These are phyloP conservation scores for Helogale parvula DNA, from an alignment of 2,113 vertebrate genomes.

Conservation along the genomic window DNA sequence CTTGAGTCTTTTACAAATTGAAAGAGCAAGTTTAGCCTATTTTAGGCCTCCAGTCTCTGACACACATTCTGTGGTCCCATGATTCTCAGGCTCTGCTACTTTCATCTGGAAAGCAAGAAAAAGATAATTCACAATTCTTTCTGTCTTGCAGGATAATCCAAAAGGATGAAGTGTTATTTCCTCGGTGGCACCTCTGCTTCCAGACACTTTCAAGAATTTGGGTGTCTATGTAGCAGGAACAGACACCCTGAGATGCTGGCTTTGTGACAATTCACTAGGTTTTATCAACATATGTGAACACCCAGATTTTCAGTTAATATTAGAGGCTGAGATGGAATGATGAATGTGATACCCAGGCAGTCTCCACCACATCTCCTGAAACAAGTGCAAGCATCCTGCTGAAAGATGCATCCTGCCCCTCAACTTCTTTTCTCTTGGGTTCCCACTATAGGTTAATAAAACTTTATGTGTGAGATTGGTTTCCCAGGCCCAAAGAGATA, in stretches of 20 bases:
- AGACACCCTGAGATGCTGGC: neutral
- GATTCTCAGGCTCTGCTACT: neutral
- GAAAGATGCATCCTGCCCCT: neutral
- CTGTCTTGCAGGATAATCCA: conserved; percentile 28
- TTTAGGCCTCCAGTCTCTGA: neutral
- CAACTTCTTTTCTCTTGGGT: neutral
- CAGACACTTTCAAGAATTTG: conserved; percentile 20
- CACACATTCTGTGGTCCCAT: neutral
- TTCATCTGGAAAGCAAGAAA: conserved; percentile 48
- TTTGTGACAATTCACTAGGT: conserved; percentile 41
- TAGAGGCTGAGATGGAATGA: neutral
- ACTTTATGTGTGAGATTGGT: neutral
- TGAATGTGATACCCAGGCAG: neutral
- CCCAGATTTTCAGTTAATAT: conserved; percentile 29
- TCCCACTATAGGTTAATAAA: neutral
- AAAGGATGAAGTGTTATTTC: conserved; percentile 57
- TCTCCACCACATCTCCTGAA: neutral
- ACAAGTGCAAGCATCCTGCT: neutral
- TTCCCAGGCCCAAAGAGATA: neutral
- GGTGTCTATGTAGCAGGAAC: neutral
- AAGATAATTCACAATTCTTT: conserved; percentile 25
- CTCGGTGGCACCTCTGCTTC: conserved; percentile 19
- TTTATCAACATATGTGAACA: conserved; percentile 51
- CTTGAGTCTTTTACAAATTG: neutral
- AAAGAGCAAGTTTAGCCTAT: conserved; percentile 3